Percentiles rank a stretch among this genome's conserved stretches.
These are phyloP conservation scores for Parasteatoda lunata DNA, from an alignment of 2,888 invertebrate genomes.

Conservation along the genomic window DNA sequence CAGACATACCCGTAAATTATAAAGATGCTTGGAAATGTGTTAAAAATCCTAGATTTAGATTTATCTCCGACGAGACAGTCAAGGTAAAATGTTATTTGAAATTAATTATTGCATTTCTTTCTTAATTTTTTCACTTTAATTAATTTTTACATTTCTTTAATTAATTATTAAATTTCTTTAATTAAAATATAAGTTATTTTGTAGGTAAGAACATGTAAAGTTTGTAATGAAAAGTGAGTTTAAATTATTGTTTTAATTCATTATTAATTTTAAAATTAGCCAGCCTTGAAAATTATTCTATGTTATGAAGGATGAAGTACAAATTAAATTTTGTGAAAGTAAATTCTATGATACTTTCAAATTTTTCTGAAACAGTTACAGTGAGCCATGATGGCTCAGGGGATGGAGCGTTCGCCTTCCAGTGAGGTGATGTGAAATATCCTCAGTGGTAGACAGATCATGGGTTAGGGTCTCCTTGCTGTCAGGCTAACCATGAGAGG, in stretches of 20 bases:
- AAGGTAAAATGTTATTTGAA: slow-evolving; percentile 28
- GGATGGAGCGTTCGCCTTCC: too few species aligned
- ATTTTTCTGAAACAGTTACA: too few species aligned
- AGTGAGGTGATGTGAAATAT: too few species aligned
- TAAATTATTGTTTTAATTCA: background rate
- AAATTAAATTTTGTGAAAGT: too few species aligned
- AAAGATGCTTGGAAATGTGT: slow-evolving; percentile 61
- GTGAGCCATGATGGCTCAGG: too few species aligned
- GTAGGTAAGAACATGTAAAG: background rate
- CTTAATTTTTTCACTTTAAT: background rate
- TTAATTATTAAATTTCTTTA: background rate
- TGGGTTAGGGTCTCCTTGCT: too few species aligned
- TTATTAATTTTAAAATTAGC: background rate
- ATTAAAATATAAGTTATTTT: too few species aligned
- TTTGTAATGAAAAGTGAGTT: background rate
- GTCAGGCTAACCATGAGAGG: too few species aligned
- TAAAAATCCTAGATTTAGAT: slow-evolving; percentile 61
- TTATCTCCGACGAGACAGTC: slow-evolving; percentile 54
- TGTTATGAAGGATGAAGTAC: too few species aligned
- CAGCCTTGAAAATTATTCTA: too few species aligned
- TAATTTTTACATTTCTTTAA: background rate
- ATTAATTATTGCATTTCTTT: background rate
- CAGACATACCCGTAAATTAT: slow-evolving; percentile 14
- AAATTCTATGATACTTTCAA: too few species aligned
- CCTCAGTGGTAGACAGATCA: too few species aligned